Conservation (phyloP, 2,113 vertebrate genomes). For the Siphamia tubifer region DNA sequence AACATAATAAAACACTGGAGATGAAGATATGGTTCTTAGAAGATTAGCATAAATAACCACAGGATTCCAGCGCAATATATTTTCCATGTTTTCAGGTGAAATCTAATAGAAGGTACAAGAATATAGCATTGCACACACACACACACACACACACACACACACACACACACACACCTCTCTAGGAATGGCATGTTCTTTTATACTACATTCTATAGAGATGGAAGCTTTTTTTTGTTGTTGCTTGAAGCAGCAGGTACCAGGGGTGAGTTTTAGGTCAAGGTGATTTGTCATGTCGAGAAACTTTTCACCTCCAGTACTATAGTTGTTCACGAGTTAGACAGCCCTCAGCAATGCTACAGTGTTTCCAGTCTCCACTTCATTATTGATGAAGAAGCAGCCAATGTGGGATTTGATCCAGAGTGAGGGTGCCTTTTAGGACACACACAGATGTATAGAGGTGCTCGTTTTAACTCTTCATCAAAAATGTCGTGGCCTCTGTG, state of each 20-base stretch:
- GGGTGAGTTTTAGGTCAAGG: constrained; percentile 57
- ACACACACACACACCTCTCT: too few species aligned
- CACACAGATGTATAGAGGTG: constrained; percentile 27
- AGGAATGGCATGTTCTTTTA: too few species aligned
- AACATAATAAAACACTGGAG: background rate
- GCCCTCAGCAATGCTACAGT: constrained; percentile 40
- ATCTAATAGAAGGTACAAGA: too few species aligned
- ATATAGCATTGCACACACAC: too few species aligned
- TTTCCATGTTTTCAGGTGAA: too few species aligned
- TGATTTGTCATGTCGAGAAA: constrained; percentile 63
- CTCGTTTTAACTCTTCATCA: constrained; percentile 23
- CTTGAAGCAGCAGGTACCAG: background rate
- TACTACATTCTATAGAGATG: too few species aligned
- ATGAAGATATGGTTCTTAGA: background rate
- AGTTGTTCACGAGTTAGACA: constrained; percentile 46
- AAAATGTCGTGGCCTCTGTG: background rate
- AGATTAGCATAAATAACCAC: background rate
- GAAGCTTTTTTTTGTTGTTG: too few species aligned
- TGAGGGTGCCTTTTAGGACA: constrained; percentile 19
- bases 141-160: too few species aligned
- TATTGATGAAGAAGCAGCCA: constrained; percentile 64
- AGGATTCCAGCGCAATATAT: background rate
- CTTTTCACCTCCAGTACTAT: constrained; percentile 40
- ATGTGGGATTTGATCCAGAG: constrained; percentile 62
- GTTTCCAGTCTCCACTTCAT: constrained; percentile 68